Conservation (phyloP, 2,113 vertebrate genomes). For the Pterocles orientalis region DNA sequence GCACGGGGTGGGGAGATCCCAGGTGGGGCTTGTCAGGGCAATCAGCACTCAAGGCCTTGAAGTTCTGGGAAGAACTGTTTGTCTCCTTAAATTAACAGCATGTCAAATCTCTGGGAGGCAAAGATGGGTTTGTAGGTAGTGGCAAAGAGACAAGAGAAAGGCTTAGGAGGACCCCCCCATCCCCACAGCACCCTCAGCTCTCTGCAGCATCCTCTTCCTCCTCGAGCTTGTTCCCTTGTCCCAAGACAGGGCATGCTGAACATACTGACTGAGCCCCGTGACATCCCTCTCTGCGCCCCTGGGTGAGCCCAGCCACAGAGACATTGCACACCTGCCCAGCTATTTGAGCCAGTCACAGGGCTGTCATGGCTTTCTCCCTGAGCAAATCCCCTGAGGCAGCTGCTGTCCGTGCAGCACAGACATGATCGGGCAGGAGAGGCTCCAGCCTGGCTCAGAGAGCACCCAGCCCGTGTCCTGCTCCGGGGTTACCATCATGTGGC, state of each 20-base stretch:
- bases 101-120: neutral
- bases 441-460: neutral
- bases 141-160: neutral
- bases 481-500: rapidly evolving
- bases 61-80: neutral
- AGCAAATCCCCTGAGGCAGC: neutral
- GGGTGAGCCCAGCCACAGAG: neutral
- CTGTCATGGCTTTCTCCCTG: rapidly evolving
- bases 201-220: neutral
- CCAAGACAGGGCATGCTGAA: rapidly evolving
- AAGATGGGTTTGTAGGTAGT: neutral
- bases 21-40: neutral
- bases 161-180: neutral
- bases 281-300: neutral
- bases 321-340: neutral
- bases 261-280: neutral
- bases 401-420: rapidly evolving
- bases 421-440: neutral
- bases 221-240: neutral
- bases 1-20: neutral
- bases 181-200: rapidly evolving
- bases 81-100: neutral
- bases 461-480: neutral
- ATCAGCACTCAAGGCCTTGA: neutral
- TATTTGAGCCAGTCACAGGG: neutral